Evolutionary conservation across 2,888 invertebrate genomes (phyloP).

Genomic region (Heliothis peltigera): DNA sequence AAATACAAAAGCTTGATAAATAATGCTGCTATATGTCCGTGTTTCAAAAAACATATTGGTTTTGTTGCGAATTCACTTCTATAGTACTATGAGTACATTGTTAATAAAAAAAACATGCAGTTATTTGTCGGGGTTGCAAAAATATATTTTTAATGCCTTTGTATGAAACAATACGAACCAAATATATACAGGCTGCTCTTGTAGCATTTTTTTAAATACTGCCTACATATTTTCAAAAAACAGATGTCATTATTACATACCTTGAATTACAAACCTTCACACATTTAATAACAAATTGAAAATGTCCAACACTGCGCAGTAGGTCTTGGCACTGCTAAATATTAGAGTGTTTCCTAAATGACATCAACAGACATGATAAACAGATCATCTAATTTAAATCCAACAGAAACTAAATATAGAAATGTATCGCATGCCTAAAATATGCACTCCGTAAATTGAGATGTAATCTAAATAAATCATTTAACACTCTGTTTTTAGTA

Average conservation of each 20-base stretch:
- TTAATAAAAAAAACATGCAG: too few relatives aligned
- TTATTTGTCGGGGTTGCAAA: too few relatives aligned
- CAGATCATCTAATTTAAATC: constrained; percentile 25
- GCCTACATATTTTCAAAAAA: constrained; percentile 20
- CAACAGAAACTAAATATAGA: constrained; percentile 29
- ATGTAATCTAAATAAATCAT: constrained; percentile 26
- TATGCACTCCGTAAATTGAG: constrained; percentile 14
- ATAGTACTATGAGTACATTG: too few relatives aligned
- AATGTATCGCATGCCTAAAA: constrained; percentile 22
- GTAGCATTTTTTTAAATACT: too few relatives aligned
- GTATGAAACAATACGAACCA: too few relatives aligned
- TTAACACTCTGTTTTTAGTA: constrained; percentile 6
- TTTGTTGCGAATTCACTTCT: too few relatives aligned
- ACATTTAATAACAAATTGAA: constrained; percentile 33
- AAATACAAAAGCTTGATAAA: too few relatives aligned
- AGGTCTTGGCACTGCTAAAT: constrained; percentile 44
- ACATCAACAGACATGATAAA: constrained; percentile 28
- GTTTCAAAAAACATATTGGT: too few relatives aligned
- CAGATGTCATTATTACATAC: constrained; percentile 15
- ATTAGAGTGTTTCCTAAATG: constrained; percentile 31
- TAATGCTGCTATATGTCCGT: too few relatives aligned
- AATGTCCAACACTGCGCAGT: constrained; percentile 39
- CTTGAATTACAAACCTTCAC: constrained; percentile 37
- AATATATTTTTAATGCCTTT: too few relatives aligned
- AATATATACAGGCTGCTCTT: too few relatives aligned